Evolutionary conservation across 2,888 invertebrate genomes (phyloP).

Genomic region (Rhodophaea formosa): DNA sequence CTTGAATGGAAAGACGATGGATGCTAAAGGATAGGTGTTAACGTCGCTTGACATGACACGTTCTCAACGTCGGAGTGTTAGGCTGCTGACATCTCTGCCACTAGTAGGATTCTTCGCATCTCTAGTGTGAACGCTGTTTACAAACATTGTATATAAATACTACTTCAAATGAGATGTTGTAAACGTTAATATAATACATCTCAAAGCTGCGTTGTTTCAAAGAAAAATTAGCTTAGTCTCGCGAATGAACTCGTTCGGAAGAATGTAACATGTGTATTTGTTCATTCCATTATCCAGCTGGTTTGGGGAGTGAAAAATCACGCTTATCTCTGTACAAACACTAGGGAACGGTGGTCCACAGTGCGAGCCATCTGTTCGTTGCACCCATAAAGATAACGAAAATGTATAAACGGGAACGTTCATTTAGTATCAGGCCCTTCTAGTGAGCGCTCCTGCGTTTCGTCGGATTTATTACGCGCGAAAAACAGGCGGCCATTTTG

Average conservation of each 20-base stretch:
- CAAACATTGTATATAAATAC: slow-evolving; percentile 44
- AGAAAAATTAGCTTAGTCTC: slow-evolving; percentile 61
- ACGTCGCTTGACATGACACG: slow-evolving; percentile 29
- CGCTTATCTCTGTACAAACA: slow-evolving; percentile 74
- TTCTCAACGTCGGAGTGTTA: slow-evolving; percentile 32
- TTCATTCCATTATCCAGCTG: slow-evolving; percentile 68
- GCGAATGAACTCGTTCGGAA: slow-evolving; percentile 60
- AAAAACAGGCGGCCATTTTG: slow-evolving; percentile 74
- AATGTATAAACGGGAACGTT: slow-evolving; percentile 68
- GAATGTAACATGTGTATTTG: slow-evolving; percentile 66
- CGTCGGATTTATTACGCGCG: slow-evolving; percentile 63
- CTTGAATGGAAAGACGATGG: slow-evolving; percentile 39
- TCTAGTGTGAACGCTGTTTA: slow-evolving; percentile 58
- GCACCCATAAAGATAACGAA: slow-evolving; percentile 79
- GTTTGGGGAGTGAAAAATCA: slow-evolving; percentile 79
- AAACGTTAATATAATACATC: not conserved
- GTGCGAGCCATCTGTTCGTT: slow-evolving; percentile 76
- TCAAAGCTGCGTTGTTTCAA: slow-evolving; percentile 41
- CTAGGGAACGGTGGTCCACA: slow-evolving; percentile 68
- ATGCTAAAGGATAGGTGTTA: slow-evolving; percentile 34
- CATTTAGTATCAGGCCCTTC: slow-evolving; percentile 68
- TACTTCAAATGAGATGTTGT: slow-evolving; percentile 9
- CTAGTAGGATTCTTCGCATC: slow-evolving; percentile 47
- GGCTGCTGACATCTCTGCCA: slow-evolving; percentile 58
- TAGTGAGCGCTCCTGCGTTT: slow-evolving; percentile 53